Conservation (phyloP, 2,113 vertebrate species). For the Phyllostomus hastatus region DNA sequence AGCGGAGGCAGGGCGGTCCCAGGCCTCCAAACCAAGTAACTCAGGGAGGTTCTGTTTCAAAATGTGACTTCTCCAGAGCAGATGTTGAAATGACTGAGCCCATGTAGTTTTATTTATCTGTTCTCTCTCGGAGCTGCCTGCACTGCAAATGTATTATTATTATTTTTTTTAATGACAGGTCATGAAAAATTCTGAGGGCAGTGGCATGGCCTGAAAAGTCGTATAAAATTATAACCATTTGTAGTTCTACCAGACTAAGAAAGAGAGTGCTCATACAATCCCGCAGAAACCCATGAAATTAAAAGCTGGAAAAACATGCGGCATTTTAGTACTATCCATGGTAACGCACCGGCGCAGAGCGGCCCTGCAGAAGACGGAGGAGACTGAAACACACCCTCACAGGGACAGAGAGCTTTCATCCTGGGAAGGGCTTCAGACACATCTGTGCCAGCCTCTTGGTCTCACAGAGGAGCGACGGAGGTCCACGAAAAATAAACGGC, state of each 20-base stretch:
- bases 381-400: neutral
- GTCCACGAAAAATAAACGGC: neutral
- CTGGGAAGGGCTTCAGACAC: neutral
- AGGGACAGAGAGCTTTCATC: neutral
- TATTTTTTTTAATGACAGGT: conserved; percentile 26
- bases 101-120: conserved; percentile 44
- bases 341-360: neutral
- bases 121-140: neutral
- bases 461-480: neutral
- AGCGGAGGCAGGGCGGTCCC: conserved; percentile 43
- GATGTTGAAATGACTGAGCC: conserved; percentile 13
- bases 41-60: conserved; percentile 38
- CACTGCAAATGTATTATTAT: neutral
- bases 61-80: conserved; percentile 21
- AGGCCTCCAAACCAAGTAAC: conserved; percentile 41
- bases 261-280: conserved; percentile 12
- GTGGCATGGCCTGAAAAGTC: conserved; percentile 20
- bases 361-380: neutral
- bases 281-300: neutral
- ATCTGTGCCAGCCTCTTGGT: neutral
- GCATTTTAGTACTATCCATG: neutral
- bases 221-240: conserved; percentile 51
- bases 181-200: conserved; percentile 19
- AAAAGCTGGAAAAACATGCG: neutral
- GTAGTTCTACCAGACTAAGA: conserved; percentile 4